A percentile compares a stretch with the other conserved stretches of the same genome.
Evolutionary conservation across 2,888 invertebrate genomes (phyloP).

Genomic region (Sabellastarte sp.): DNA sequence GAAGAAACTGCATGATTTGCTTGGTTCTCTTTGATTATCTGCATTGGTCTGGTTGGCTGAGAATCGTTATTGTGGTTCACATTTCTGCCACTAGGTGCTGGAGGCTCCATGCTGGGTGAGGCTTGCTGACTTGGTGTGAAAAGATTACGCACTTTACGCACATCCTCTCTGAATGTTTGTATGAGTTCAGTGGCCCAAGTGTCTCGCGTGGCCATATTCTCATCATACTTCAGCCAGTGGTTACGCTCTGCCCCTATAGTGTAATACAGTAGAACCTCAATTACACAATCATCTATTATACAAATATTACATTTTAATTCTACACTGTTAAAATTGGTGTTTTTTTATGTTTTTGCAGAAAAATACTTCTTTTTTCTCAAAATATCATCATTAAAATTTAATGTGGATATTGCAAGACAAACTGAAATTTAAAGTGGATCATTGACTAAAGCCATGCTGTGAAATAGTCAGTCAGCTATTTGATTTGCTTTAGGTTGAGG

Average conservation of each 20-base stretch:
- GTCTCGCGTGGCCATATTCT: slow-evolving; percentile 66
- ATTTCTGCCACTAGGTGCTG: background rate
- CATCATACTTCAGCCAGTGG: slow-evolving; percentile 84
- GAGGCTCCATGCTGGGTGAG: background rate
- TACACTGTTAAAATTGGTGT: too few species aligned
- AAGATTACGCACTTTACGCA: slow-evolving; percentile 43
- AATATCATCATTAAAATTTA: too few species aligned
- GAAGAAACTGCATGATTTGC: background rate
- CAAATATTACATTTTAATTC: too few species aligned
- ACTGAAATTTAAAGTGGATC: too few species aligned
- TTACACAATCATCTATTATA: too few species aligned
- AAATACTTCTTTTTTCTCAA: too few species aligned
- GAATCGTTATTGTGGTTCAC: background rate
- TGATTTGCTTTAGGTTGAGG: too few species aligned
- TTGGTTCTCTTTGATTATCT: background rate
- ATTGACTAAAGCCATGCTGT: too few species aligned
- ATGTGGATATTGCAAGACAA: too few species aligned
- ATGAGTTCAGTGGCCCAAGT: slow-evolving; percentile 87
- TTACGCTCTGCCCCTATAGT: slow-evolving; percentile 76
- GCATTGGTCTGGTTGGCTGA: background rate
- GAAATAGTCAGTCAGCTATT: too few species aligned
- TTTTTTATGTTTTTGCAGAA: too few species aligned
- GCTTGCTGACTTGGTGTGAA: background rate
- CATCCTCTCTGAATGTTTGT: slow-evolving; percentile 75
- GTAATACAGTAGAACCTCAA: too few species aligned